Evolutionary conservation across 2,888 invertebrate species (phyloP), one percentile per base, ranked within the genome.

Genomic region (Zeuzera pyrina): DNA sequence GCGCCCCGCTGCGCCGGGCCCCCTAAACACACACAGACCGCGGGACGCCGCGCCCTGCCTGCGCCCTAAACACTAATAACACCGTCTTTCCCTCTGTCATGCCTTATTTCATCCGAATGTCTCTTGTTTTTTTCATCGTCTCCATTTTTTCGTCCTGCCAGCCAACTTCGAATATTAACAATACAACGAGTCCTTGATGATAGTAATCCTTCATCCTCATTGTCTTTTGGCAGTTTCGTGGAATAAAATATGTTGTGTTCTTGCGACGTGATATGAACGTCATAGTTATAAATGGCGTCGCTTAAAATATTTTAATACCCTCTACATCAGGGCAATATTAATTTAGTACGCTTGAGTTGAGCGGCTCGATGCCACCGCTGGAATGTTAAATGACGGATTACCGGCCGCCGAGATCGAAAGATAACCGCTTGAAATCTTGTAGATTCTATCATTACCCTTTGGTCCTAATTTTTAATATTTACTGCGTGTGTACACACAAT

Each of bases 301-400:
- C 77, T 83, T 77, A 76, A 79, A 78, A 81, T 79, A 77, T 78
- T 83, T 81, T 81, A 83, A 81, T 83, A 76, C 72, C 74, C 67
- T 70, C 68, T 77, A 74, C 68, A 79, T 76, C 77, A 73, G 69
- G 63, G 74, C 71, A 62, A 76, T 81, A 81, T 79, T 79, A 78
- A 83, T 83, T 81, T 78, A 63, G 71, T 78, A 76, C 71, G 83
- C 66, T 72, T 65, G 77, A 78, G 78, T 66, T 60, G 77, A 71
- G 56, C 73, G 65, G 69, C 67, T 64, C 58, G 60, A 61, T 74
- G 77, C 76, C 78, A 74, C 76, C 65, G 62, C 51, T 59, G 81
- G 81, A 77, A 81, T 81, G 69, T 79, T 74, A 77, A 77, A 78
- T 81, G 83, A 83, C 78, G 78, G 79, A 81, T 81, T 79, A 78